Base-by-base conservation (phyloP, 2,888 invertebrate species). In the Eupithecia centaureata region DNA sequence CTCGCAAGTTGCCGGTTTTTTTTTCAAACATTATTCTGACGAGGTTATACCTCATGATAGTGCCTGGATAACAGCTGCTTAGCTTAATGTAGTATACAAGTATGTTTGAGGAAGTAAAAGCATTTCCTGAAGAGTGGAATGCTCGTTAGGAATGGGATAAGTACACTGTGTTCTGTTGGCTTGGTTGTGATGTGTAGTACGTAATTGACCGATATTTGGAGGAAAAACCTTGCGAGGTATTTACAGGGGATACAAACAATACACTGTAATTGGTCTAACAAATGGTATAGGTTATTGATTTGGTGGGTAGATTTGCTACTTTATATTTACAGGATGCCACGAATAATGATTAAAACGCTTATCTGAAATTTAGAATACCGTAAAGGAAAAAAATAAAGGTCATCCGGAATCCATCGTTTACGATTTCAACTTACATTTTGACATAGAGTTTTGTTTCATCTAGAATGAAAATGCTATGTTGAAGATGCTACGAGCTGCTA, bases 121-220 rank as follows among this genome's bases (percentile, higher is more conserved):
- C 57, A n/a, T 33, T 32, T 56, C 22, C 57, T 57, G 12, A 25
- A 27, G 52, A 32, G 32, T 32, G 32, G 30, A 32, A 56, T 13
- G 32, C 57, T 57, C 22, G 57, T 57, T 57, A 30, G 32, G 57
- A 57, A 32, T 15, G 30, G 22, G 32, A 32, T 57, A 32, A 32
- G 57, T 18, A 57, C 56, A 54, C 56, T 32, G 32, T 22, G 27
- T 27, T 52, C 57, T 57, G 57, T 33, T 57, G 18, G 57, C 32
- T 57, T 57, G 32, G 18, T 33, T 32, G 32, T 57, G n/a, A 57
- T 57, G 22, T 56, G 54, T 12, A 32, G 56, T 28, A 18, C 4
- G 30, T 56, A 32, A 30, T 56, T 56, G 56, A 56, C 56, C 56
- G 56, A 56, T 28, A 56, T 56, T 32, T 56, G 12, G 30, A 28